phyloP scores from a whole-genome alignment of 2,797 vertebrate species.

The Toxotes lorentzi region DNA sequence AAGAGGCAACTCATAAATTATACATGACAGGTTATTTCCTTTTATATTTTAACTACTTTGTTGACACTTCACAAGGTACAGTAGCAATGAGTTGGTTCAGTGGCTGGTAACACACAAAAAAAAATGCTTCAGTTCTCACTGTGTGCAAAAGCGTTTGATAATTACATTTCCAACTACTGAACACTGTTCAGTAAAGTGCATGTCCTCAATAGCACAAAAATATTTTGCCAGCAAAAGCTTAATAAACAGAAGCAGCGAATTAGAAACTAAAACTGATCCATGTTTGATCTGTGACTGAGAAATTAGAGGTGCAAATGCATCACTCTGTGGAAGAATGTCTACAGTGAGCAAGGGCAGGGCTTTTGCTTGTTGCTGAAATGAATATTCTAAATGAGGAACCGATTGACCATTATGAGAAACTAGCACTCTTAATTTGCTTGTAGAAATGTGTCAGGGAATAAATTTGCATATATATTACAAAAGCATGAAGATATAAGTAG shows the following conservation, averaged over 20 bases:
- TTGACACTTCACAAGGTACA: slow-evolving; percentile 56
- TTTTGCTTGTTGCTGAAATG: slow-evolving; percentile 47
- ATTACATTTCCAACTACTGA: slow-evolving; percentile 56
- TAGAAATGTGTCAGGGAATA: slow-evolving; percentile 71
- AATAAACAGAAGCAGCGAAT: slow-evolving; percentile 37
- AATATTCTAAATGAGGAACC: slow-evolving; percentile 67
- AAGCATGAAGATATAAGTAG: slow-evolving; percentile 57
- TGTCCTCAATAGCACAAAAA: slow-evolving; percentile 28
- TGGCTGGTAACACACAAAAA: slow-evolving; percentile 40
- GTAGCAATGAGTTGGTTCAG: slow-evolving; percentile 61
- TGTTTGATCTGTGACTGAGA: slow-evolving; percentile 34
- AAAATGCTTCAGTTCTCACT: slow-evolving; percentile 18
- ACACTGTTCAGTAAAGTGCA: slow-evolving; percentile 48
- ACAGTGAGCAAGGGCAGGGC: background rate
- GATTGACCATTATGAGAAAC: slow-evolving; percentile 70
- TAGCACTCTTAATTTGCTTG: slow-evolving; percentile 71
- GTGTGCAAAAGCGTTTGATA: slow-evolving; percentile 50
- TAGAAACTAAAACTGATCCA: slow-evolving; percentile 37
- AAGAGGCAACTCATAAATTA: slow-evolving; percentile 63
- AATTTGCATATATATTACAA: slow-evolving; percentile 80
- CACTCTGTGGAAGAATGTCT: slow-evolving; percentile 37
- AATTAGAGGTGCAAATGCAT: slow-evolving; percentile 43
- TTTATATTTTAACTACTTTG: slow-evolving; percentile 60
- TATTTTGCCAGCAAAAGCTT: slow-evolving; percentile 58
- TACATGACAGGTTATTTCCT: slow-evolving; percentile 62